Evolutionary conservation across 2,888 invertebrate species (phyloP).

Genomic region (Anthoptus insignis): DNA sequence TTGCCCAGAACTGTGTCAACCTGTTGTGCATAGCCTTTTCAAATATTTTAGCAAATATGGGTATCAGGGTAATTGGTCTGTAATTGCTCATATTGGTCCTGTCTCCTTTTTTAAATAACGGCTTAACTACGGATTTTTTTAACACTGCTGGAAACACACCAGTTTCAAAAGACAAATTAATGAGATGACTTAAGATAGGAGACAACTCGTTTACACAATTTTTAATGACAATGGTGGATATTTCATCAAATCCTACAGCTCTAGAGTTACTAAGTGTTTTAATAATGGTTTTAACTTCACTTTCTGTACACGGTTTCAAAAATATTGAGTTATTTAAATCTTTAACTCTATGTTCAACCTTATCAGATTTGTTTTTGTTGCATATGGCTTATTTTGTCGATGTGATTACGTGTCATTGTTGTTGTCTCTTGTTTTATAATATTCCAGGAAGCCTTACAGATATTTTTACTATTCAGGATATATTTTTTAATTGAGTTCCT

Average conservation of each 20-base stretch:
- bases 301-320: too few species aligned
- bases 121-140: conserved; percentile 2
- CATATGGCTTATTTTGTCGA: too few species aligned
- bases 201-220: not conserved
- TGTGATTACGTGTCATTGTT: too few species aligned
- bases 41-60: not conserved
- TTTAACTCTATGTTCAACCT: too few species aligned
- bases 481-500: too few species aligned
- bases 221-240: not conserved
- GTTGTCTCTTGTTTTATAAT: too few species aligned
- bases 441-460: too few species aligned
- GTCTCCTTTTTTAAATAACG: not conserved
- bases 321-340: too few species aligned
- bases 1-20: not conserved
- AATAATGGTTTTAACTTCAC: too few species aligned
- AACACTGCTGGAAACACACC: not conserved
- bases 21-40: conserved; percentile 14
- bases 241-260: not conserved
- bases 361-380: too few species aligned
- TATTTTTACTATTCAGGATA: too few species aligned
- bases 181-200: not conserved
- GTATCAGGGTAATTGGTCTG: conserved; percentile 6
- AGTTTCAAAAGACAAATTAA: not conserved
- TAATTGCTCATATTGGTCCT: not conserved
- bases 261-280: too few species aligned